These are phyloP conservation scores for Drosophila leonis DNA, from an alignment of 2,888 invertebrate genomes.

Conservation along the genomic window DNA sequence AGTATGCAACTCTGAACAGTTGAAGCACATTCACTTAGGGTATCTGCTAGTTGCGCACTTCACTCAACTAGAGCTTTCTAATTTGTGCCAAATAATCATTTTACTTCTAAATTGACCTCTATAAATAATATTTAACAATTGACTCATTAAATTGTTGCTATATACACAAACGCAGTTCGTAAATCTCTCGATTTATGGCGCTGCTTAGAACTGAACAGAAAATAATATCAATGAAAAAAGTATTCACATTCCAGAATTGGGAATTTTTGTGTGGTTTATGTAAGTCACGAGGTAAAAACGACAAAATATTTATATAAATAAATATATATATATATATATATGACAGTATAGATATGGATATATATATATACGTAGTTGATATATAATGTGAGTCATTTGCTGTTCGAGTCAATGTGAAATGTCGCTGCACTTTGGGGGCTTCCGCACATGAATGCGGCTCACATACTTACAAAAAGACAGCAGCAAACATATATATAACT, in stretches of 20 bases:
- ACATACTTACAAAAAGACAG: constrained; percentile 17
- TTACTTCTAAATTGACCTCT: background rate
- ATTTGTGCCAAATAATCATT: background rate
- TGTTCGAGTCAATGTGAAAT: constrained; percentile 19
- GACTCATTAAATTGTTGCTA: background rate
- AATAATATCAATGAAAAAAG: background rate
- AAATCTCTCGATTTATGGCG: constrained; percentile 4
- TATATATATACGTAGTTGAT: background rate
- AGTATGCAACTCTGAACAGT: too few species aligned
- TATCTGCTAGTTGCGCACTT: too few species aligned
- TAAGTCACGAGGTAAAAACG: background rate
- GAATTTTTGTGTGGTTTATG: background rate
- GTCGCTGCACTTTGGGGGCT: constrained; percentile 46
- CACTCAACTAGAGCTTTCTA: background rate
- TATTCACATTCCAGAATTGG: background rate
- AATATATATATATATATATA: background rate
- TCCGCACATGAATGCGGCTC: constrained; percentile 15
- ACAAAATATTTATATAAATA: background rate
- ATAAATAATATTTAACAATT: background rate
- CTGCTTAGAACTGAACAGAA: background rate
- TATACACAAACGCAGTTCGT: background rate
- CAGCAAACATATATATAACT: background rate
- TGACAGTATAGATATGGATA: background rate
- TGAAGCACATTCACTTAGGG: too few species aligned
- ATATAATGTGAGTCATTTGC: constrained; percentile 1